A percentile compares a stretch with the other conserved stretches of the same genome.
phyloP scores from a whole-genome alignment of 2,888 invertebrate genomes.

The Ichneumoninae sp. region DNA sequence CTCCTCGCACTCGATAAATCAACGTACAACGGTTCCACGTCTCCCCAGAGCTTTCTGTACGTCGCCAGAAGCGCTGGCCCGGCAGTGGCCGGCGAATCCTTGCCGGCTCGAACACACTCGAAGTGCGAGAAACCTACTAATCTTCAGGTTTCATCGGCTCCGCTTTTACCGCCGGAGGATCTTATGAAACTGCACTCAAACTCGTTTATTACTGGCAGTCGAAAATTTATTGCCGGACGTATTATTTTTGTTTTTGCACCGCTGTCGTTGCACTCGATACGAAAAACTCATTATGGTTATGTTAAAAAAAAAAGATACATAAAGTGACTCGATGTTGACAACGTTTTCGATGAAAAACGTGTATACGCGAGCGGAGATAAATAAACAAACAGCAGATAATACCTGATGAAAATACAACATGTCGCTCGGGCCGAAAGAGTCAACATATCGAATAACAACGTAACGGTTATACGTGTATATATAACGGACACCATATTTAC shows the following conservation, averaged over 20 bases:
- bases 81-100: conserved; percentile 12
- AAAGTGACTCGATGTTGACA: not conserved
- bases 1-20: conserved; percentile 64
- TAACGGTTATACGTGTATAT: not conserved
- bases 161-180: not conserved
- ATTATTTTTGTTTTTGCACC: not conserved
- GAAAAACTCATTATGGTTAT: not conserved
- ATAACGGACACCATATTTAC: not conserved
- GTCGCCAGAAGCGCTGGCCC: conserved; percentile 12
- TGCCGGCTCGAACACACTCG: conserved; percentile 19
- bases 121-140: conserved; percentile 11
- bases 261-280: not conserved
- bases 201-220: not conserved
- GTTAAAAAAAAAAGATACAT: not conserved
- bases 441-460: not conserved
- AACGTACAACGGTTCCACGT: conserved; percentile 40
- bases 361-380: not conserved
- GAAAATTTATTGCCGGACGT: not conserved
- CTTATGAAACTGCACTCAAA: not conserved
- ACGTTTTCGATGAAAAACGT: not conserved
- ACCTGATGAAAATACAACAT: not conserved
- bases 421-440: not conserved
- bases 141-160: conserved; percentile 30
- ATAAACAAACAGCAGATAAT: not conserved
- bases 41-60: conserved; percentile 47